These are phyloP conservation scores for Falco concolor DNA, from an alignment of 2,797 vertebrate genomes.

Conservation along the genomic window DNA sequence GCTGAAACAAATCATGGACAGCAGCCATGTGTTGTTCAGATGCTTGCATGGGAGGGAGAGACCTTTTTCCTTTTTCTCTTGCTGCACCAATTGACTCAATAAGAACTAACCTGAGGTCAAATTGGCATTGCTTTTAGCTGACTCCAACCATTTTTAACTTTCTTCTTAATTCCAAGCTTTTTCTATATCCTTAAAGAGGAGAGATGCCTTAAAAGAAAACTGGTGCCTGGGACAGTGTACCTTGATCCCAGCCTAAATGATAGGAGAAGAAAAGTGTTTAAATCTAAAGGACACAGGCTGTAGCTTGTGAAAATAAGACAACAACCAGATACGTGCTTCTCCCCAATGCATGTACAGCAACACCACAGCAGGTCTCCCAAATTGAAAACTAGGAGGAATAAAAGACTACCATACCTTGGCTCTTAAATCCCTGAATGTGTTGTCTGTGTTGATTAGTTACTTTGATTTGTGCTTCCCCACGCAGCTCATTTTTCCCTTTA, in stretches of 20 bases:
- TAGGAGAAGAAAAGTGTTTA: background rate
- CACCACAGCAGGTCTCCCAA: conserved; percentile 40
- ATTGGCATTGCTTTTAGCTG: background rate
- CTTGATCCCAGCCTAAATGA: background rate
- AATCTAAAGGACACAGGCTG: background rate
- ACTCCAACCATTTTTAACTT: background rate
- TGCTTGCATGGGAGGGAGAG: background rate
- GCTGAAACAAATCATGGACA: background rate
- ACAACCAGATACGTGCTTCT: background rate
- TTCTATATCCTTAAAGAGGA: background rate
- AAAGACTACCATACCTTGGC: conserved; percentile 29
- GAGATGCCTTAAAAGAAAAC: background rate
- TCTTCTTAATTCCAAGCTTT: background rate
- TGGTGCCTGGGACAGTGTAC: background rate
- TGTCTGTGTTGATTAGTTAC: conserved; percentile 54
- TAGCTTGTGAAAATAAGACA: background rate
- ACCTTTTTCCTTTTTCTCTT: background rate
- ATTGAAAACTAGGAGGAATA: conserved; percentile 50
- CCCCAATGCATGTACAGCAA: background rate
- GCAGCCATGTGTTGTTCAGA: conserved; percentile 10
- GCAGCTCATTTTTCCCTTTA: conserved; percentile 55
- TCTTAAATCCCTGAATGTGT: conserved; percentile 49
- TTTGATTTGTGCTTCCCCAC: conserved; percentile 48
- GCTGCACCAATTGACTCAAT: background rate
- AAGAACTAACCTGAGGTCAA: background rate